phyloP scores from a whole-genome alignment of 2,888 invertebrate genomes.

The Pilophorus perplexus region DNA sequence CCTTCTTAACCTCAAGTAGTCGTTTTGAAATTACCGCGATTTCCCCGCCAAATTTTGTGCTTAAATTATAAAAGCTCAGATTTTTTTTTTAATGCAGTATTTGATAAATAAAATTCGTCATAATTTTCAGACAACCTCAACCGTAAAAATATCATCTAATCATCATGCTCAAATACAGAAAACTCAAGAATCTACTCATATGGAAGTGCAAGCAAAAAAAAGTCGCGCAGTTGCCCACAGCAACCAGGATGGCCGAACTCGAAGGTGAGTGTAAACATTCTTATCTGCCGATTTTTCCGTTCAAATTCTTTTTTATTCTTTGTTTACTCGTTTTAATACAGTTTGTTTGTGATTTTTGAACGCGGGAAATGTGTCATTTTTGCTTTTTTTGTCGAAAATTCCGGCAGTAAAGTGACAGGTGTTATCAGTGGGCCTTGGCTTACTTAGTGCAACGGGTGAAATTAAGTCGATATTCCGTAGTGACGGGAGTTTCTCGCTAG shows the following conservation, averaged over 20 bases:
- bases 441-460: slow-evolving; percentile 26
- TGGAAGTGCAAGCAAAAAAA: slow-evolving; percentile 46
- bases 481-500: slow-evolving; percentile 20
- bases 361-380: neutral
- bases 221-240: slow-evolving; percentile 47
- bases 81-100: too few species aligned
- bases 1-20: too few species aligned
- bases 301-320: slow-evolving; percentile 15
- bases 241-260: slow-evolving; percentile 47
- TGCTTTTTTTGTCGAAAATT: neutral
- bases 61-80: too few species aligned
- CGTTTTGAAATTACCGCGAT: too few species aligned
- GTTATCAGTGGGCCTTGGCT: slow-evolving; percentile 43
- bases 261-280: slow-evolving; percentile 46
- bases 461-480: slow-evolving; percentile 40
- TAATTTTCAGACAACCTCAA: too few species aligned
- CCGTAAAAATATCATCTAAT: slow-evolving; percentile 6
- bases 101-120: too few species aligned
- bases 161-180: slow-evolving; percentile 43
- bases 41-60: too few species aligned
- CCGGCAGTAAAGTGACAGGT: slow-evolving; percentile 25
- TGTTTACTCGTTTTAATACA: neutral
- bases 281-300: slow-evolving; percentile 24
- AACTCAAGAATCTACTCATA: slow-evolving; percentile 44
- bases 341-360: neutral